These are phyloP conservation scores for Sisyra terminalis DNA, from an alignment of 2,888 invertebrate species.

Conservation along the genomic window DNA sequence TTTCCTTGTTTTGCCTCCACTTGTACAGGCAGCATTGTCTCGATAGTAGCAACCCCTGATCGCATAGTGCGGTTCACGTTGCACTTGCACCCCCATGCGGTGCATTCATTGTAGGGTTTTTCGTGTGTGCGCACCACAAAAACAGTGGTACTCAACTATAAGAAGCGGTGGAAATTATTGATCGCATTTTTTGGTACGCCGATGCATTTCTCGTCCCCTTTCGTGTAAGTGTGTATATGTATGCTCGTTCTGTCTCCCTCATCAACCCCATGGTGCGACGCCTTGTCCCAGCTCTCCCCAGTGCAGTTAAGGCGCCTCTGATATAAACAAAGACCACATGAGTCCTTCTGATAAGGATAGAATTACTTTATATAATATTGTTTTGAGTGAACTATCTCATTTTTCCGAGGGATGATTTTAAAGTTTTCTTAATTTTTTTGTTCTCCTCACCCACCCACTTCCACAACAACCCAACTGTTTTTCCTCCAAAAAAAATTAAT, in stretches of 20 bases:
- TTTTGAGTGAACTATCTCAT: slow-evolving; percentile 4
- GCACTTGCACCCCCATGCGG: not conserved
- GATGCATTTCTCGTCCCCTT: slow-evolving; percentile 16
- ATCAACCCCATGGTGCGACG: not conserved
- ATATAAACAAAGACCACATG: slow-evolving; percentile 1
- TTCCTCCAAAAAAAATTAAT: no score
- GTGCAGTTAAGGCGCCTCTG: slow-evolving; percentile 5
- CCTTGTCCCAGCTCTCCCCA: slow-evolving; percentile 1
- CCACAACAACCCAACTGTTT: no score
- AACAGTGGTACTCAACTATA: slow-evolving; percentile 28
- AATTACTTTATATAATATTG: not conserved
- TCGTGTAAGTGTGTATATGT: not conserved
- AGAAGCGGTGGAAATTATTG: slow-evolving; percentile 28
- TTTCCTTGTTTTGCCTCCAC: slow-evolving; percentile 9
- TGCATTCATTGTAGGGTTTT: not conserved
- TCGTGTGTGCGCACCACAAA: slow-evolving; percentile 20
- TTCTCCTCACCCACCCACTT: no score
- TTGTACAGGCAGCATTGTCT: slow-evolving; percentile 9
- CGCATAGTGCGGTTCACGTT: not conserved
- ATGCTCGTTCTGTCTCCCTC: not conserved
- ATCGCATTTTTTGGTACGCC: slow-evolving; percentile 33
- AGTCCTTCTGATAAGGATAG: not conserved
- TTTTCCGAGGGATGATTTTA: slow-evolving; percentile 2
- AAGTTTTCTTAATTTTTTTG: not conserved
- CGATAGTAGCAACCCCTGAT: slow-evolving; percentile 1